Conservation (phyloP, 2,113 vertebrate genomes). For the Pycnonotus jocosus region DNA sequence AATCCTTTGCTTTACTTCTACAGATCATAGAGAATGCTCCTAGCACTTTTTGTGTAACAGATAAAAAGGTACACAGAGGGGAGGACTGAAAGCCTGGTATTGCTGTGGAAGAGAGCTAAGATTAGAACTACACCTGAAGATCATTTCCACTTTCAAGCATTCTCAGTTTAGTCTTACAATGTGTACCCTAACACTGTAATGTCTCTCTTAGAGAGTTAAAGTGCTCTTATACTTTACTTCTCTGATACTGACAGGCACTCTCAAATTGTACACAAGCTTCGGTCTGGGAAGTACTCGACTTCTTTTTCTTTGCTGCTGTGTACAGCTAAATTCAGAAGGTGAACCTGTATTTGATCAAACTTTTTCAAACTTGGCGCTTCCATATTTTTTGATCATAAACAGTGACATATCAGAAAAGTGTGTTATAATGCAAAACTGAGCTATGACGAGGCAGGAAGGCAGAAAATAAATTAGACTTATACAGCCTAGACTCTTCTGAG, state of each 20-base stretch:
- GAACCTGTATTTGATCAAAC: not conserved
- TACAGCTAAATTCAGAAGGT: not conserved
- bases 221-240: not conserved
- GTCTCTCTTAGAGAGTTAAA: not conserved
- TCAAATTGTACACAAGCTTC: not conserved
- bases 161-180: not conserved
- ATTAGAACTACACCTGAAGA: conserved; percentile 19
- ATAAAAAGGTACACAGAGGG: not conserved
- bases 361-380: not conserved
- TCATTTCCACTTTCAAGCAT: not conserved
- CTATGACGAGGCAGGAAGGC: not conserved
- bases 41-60: not conserved
- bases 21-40: not conserved
- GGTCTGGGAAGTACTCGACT: not conserved
- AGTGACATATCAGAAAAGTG: not conserved
- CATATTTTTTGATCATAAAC: not conserved
- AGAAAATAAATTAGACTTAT: not conserved
- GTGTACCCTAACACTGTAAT: conserved; percentile 2
- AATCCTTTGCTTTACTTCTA: not conserved
- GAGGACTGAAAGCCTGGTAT: not conserved
- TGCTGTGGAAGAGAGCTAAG: not conserved
- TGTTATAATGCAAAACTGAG: not conserved
- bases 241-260: conserved; percentile 3
- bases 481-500: not conserved
- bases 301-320: not conserved